Base-by-base conservation (phyloP, 2,797 vertebrate genomes). In the Okamejei kenojei region DNA sequence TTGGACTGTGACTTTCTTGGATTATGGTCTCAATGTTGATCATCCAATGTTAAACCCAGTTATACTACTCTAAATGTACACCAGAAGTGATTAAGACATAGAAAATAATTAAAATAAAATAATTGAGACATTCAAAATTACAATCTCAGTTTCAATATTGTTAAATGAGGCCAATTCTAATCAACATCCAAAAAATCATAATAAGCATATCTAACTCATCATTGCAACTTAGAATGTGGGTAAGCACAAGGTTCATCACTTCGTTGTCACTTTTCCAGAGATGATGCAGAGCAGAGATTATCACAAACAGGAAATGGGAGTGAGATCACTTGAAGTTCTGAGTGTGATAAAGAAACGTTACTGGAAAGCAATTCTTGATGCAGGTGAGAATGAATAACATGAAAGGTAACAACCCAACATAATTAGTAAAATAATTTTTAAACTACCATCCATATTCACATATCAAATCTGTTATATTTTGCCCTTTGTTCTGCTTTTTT, bases 261-360 rank as follows among this genome's bases (percentile, higher is more conserved):
- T 90, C 65, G 17, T 29, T 54, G 19, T 91, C 38, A 63, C 93
- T 38, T 93, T 93, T 73, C 35, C 90, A 97, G 97, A 96, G 94
- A 97, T 97, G 97, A 88, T 97, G 79, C 94, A 95, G 45, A 95
- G 94, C 74, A 94, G 95, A 90, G 94, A 95, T 77, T 93, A 94
- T n/a, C 95, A 93, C 76, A 95, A 93, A 77, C 94, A 90, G 93
- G 96, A 96, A 95, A 97, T 96, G 96, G 95, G 96, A 0, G 93
- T 96, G 76, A 96, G 95, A 94, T 96, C 95, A 90, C 94, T 97
- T 94, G 97, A 97, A 95, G 96, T 96, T 74, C 95, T 97, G 79
- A 97, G 96, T 94, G 94, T 97, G 93, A 95, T 96, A 74, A 94
- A 94, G 29, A 94, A 94, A 54, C 76, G 71, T n/a, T 96, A 95